phyloP scores from a whole-genome alignment of 2,113 vertebrate species.

The Gopherus flavomarginatus region DNA sequence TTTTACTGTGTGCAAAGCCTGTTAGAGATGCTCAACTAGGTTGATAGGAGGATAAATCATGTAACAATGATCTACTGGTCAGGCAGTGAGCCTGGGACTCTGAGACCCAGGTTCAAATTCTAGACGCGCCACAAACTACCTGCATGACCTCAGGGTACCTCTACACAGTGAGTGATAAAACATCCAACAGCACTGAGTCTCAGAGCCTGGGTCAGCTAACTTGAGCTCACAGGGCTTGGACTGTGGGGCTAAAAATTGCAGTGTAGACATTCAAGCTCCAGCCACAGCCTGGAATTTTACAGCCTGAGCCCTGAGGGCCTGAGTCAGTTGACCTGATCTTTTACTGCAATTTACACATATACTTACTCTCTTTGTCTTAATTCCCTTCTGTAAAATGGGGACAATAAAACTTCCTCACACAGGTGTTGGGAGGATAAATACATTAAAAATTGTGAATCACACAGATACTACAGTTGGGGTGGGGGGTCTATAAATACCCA shows the following conservation, averaged over 20 bases:
- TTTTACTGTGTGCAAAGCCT: neutral
- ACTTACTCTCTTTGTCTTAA: neutral
- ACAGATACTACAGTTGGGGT: neutral
- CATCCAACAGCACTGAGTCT: neutral
- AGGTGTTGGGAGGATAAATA: neutral
- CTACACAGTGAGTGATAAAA: neutral
- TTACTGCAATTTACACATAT: neutral
- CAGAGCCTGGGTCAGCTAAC: neutral
- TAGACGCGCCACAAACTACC: neutral
- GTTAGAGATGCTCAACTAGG: neutral
- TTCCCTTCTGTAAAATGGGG: neutral
- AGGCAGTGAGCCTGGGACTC: neutral
- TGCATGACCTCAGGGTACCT: neutral
- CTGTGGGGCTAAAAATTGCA: neutral
- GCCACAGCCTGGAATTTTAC: neutral
- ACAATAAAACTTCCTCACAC: neutral
- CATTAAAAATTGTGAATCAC: neutral
- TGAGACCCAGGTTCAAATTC: neutral
- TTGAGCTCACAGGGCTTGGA: neutral
- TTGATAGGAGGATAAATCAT: neutral
- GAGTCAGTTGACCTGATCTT: neutral
- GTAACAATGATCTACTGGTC: neutral
- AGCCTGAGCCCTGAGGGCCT: neutral
- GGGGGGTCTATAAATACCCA: neutral
- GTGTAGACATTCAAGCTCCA: neutral